These are phyloP conservation scores for Axea sp. DNA, from an alignment of 2,888 invertebrate species.

Conservation along the genomic window DNA sequence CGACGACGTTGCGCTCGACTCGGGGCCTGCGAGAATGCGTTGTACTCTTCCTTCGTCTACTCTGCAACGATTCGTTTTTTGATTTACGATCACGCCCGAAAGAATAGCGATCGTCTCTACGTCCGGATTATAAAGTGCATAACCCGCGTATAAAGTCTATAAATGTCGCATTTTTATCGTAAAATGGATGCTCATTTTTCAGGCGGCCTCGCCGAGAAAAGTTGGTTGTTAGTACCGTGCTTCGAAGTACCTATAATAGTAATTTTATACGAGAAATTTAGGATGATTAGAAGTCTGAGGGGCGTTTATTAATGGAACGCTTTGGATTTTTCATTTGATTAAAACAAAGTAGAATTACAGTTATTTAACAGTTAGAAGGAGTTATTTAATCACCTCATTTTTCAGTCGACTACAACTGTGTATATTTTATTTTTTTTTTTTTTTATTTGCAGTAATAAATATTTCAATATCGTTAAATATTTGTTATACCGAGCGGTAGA, in stretches of 20 bases:
- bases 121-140: conserved; percentile 58
- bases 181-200: conserved; percentile 54
- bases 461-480: too few relatives aligned
- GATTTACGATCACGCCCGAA: conserved; percentile 64
- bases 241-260: conserved; percentile 10
- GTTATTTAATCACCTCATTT: too few relatives aligned
- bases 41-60: conserved; percentile 42
- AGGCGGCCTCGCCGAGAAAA: conserved; percentile 31
- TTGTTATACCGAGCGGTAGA: too few relatives aligned
- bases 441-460: too few relatives aligned
- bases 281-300: conserved; percentile 17
- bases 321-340: conserved; percentile 1
- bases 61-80: conserved; percentile 59
- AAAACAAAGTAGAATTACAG: too few relatives aligned
- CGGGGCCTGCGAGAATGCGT: conserved; percentile 21
- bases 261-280: conserved; percentile 35
- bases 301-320: conserved; percentile 31
- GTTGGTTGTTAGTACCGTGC: conserved; percentile 30
- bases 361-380: too few relatives aligned
- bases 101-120: conserved; percentile 58
- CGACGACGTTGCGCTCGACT: conserved; percentile 22
- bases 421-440: too few relatives aligned
- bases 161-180: conserved; percentile 55
- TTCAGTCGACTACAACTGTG: too few relatives aligned
- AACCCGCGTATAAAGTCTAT: conserved; percentile 57